Evolutionary conservation across 2,113 vertebrate species (phyloP).

Genomic region (Sturnira hondurensis): DNA sequence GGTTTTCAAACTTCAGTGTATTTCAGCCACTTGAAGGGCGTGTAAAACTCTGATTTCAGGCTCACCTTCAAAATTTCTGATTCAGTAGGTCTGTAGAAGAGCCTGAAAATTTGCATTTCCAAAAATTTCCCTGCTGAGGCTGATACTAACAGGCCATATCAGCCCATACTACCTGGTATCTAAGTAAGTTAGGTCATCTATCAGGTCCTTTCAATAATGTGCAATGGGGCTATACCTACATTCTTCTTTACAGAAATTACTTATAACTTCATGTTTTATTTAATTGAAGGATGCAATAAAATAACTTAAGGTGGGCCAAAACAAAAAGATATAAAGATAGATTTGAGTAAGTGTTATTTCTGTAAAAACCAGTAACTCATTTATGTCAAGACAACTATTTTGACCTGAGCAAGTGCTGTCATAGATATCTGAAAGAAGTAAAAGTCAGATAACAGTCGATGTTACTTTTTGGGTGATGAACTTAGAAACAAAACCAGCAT

Average conservation of each 20-base stretch:
- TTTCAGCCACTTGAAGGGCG: background rate
- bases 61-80: background rate
- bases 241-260: background rate
- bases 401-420: background rate
- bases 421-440: background rate
- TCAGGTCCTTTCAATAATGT: background rate
- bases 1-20: background rate
- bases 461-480: background rate
- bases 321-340: background rate
- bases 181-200: background rate
- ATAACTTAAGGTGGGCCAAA: background rate
- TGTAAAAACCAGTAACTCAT: background rate
- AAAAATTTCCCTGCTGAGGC: background rate
- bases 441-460: background rate
- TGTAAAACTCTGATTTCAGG: background rate
- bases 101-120: background rate
- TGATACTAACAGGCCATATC: background rate
- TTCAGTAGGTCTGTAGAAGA: background rate
- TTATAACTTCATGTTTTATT: background rate
- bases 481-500: background rate
- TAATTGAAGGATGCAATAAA: background rate
- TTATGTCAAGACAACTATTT: background rate
- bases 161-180: background rate
- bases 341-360: background rate
- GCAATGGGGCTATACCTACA: background rate